A percentile compares a stretch with the other conserved stretches of the same genome.
Evolutionary conservation across 2,113 vertebrate genomes (phyloP).

Genomic region (Aptenodytes patagonicus): DNA sequence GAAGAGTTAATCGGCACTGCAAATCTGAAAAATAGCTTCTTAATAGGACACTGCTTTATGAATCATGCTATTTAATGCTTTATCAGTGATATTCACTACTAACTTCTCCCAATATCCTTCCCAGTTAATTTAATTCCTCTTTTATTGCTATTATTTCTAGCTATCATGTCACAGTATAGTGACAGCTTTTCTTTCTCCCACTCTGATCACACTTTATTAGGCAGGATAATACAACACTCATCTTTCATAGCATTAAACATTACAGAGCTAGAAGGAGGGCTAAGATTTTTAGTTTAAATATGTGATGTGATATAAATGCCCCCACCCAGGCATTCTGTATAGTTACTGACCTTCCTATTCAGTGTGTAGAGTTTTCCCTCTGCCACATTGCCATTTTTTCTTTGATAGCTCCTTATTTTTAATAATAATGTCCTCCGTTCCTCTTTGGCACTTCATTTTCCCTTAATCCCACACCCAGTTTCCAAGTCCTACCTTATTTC

Average conservation of each 20-base stretch:
- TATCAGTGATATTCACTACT: background rate
- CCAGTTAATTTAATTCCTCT: conserved; percentile 2
- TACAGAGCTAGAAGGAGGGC: background rate
- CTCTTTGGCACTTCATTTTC: conserved; percentile 17
- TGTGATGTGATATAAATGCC: background rate
- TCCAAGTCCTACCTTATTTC: conserved; percentile 57
- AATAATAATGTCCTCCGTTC: background rate
- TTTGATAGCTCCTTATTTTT: background rate
- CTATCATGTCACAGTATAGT: background rate
- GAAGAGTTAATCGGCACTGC: background rate
- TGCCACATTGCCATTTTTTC: background rate
- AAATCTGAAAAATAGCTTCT: conserved; percentile 21
- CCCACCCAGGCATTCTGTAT: background rate
- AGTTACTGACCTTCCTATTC: background rate
- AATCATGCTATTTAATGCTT: background rate
- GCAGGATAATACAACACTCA: background rate
- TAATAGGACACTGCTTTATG: background rate
- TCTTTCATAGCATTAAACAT: background rate
- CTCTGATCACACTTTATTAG: background rate
- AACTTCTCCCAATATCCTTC: background rate
- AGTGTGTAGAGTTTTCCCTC: background rate
- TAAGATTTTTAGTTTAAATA: background rate
- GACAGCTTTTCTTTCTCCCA: conserved; percentile 14
- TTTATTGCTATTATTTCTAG: conserved; percentile 36
- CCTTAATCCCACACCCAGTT: conserved; percentile 46